Percentiles rank a stretch among this genome's conserved stretches.
Conservation (phyloP, 37 sponge, comb jelly and placozoan genomes). For the Crambe crambe region DNA sequence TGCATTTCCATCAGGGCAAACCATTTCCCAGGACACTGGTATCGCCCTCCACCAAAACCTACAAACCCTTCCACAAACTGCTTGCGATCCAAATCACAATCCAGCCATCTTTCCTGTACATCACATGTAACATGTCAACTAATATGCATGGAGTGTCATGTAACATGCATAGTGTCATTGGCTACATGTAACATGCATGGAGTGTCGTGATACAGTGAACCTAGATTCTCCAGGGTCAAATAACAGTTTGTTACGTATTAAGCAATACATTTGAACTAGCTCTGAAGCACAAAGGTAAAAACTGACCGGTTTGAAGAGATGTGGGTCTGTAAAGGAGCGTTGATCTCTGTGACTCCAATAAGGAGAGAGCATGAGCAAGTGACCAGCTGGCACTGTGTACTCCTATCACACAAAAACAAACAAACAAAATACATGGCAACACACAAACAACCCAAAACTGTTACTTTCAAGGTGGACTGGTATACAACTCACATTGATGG, state of each 20-base stretch:
- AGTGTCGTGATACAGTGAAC: too few species aligned
- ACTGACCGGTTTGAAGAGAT: constrained; percentile 65
- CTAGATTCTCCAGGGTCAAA: not conserved
- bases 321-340: constrained; percentile 71
- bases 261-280: too few species aligned
- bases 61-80: constrained; percentile 79
- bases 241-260: not conserved
- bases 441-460: not conserved
- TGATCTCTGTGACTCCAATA: constrained; percentile 76
- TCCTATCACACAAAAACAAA: constrained; percentile 19
- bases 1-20: constrained; percentile 92
- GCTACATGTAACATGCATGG: not conserved
- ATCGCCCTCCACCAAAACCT: constrained; percentile 87
- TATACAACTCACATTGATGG: constrained; percentile 49
- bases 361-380: constrained; percentile 75
- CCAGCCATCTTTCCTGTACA: constrained; percentile 71
- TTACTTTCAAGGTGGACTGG: not conserved
- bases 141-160: not conserved
- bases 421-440: too few species aligned
- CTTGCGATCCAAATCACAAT: constrained; percentile 65
- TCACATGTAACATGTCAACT: not conserved
- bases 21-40: constrained; percentile 89
- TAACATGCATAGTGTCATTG: not conserved
- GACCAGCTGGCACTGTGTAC: constrained; percentile 67
- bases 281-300: not conserved